Evolutionary conservation across 2,888 invertebrate species (phyloP), one percentile per base, ranked within the genome.

Genomic region (Coelopa pilipes): DNA sequence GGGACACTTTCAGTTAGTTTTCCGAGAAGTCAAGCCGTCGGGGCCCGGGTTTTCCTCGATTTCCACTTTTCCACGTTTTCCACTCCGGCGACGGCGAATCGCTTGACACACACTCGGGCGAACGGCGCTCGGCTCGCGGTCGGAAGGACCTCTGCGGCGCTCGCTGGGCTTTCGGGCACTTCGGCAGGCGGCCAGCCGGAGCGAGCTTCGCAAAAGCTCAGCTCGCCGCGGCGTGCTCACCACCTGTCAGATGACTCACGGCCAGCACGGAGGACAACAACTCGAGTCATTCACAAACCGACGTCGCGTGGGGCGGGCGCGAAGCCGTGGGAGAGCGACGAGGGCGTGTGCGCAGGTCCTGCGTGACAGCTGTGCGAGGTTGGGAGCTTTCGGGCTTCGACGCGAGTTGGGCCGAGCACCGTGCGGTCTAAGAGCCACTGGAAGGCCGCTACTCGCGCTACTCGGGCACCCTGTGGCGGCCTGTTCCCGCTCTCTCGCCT

Each of bases 241-340:
- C 76, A 77, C 76, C 78, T 79, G 78, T 77, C 78, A 78, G 78
- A 78, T 78, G 78, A 77, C 75, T 77, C 71, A 71, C 71, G n/a
- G n/a, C n/a, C n/a, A n/a, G n/a, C n/a, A n/a, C n/a, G 55, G 77
- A 78, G 76, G 72, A 75, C 72, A 77, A 76, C 75, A 77, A 77
- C 69, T 76, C 74, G 76, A 71, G 46, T 65, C 71, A 71, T 71
- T 71, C 71, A 71, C 71, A 71, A 71, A 71, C 34, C 34, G 34
- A 65, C 46, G 21, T n/a, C 19, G 21, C 53, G 4, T 11, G 19
- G 34, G 46, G 47, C 19, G 45, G 11, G 24, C 17, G 60, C 19
- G 21, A 17, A 7, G 17, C n/a, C 49, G 49, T 19, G 24, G 19
- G 21, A 66, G 66, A 66, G 66, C 21, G 7, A 24, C 4, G 5